phyloP scores from a whole-genome alignment of 1,140 invertebrate genomes.

The Drosophila orena region DNA sequence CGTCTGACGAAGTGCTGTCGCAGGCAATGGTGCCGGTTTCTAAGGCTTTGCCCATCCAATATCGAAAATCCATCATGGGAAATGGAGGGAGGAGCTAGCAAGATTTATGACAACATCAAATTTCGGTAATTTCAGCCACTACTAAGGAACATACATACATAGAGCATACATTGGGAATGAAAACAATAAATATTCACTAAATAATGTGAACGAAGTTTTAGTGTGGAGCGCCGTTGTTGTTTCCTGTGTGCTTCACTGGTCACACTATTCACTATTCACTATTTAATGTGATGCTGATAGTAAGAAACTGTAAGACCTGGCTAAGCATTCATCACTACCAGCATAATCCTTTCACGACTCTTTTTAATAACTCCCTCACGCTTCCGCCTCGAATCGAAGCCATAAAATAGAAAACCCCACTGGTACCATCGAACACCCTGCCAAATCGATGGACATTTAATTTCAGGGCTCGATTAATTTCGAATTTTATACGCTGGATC shows the following conservation, averaged over 20 bases:
- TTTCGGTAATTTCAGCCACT: too few species aligned
- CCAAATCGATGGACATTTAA: slow-evolving; percentile 23
- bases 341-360: slow-evolving; percentile 21
- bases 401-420: slow-evolving; percentile 20
- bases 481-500: slow-evolving; percentile 40
- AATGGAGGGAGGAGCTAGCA: not conserved
- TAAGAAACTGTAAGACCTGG: slow-evolving; percentile 24
- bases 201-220: too few species aligned
- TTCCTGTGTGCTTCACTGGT: not conserved
- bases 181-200: too few species aligned
- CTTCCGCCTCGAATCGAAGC: slow-evolving; percentile 17
- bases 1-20: slow-evolving; percentile 61
- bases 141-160: too few species aligned
- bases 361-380: slow-evolving; percentile 36
- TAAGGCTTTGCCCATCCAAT: not conserved
- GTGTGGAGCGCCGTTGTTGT: not conserved
- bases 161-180: too few species aligned
- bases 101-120: not conserved
- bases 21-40: slow-evolving; percentile 3
- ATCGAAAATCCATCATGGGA: not conserved
- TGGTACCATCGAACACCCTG: slow-evolving; percentile 16
- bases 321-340: slow-evolving; percentile 9
- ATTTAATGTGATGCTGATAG: slow-evolving; percentile 24
- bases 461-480: slow-evolving; percentile 56
- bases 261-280: too few species aligned